A percentile compares a stretch with the other conserved stretches of the same genome.
Evolutionary conservation across 2,888 invertebrate species (phyloP).

Genomic region (Leptinotarsa peninsularis): DNA sequence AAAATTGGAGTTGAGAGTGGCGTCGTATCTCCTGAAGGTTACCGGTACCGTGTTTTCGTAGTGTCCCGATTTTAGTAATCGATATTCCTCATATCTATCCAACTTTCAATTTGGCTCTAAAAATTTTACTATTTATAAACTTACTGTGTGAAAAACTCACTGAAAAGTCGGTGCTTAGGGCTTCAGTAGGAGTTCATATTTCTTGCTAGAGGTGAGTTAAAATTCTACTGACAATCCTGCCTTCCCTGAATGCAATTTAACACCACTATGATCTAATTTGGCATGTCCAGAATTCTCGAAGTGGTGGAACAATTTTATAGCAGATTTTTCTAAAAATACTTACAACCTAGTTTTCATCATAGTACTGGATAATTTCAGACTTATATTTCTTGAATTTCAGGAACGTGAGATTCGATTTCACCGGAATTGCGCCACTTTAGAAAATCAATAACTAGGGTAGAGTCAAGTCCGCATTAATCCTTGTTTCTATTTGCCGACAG

Average conservation of each 20-base stretch:
- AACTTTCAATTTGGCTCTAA: not conserved
- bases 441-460: constrained; percentile 5
- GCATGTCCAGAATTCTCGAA: not conserved
- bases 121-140: not conserved
- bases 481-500: not conserved
- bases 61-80: constrained; percentile 10
- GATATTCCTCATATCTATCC: not conserved
- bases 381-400: not conserved
- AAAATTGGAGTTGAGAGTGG: not conserved
- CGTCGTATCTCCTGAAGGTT: not conserved
- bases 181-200: not conserved
- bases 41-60: not conserved
- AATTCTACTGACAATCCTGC: not conserved
- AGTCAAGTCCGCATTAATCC: not conserved
- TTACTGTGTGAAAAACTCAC: not conserved
- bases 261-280: not conserved
- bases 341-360: not conserved
- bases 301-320: not conserved
- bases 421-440: not conserved
- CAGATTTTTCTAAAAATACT: not conserved
- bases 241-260: not conserved
- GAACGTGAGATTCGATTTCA: constrained; percentile 2
- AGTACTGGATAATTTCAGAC: not conserved
- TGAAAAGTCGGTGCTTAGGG: not conserved
- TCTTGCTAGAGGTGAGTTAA: constrained; percentile 8